These are phyloP conservation scores for Ramphastos sulfuratus DNA, from an alignment of 2,113 vertebrate genomes.

Conservation along the genomic window DNA sequence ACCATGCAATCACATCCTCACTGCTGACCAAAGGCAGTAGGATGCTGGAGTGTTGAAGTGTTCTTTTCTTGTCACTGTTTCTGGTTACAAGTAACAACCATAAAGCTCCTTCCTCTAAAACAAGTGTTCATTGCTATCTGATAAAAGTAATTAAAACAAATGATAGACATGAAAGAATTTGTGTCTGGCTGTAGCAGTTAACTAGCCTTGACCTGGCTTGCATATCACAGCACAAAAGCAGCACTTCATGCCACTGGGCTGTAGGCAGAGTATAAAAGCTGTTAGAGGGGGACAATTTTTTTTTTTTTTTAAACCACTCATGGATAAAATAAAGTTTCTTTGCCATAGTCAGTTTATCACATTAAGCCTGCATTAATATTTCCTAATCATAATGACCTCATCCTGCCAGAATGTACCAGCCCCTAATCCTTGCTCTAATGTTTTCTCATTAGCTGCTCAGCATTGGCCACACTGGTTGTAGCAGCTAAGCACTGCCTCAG, in stretches of 20 bases:
- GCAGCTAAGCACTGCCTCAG: conserved; percentile 82
- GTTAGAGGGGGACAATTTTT: neutral
- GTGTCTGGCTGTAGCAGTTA: neutral
- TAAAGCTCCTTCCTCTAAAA: neutral
- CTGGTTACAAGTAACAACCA: neutral
- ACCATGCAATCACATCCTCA: rapidly evolving
- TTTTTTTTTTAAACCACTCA: conserved; percentile 22
- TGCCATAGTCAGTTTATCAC: conserved; percentile 70
- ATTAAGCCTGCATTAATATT: conserved; percentile 74
- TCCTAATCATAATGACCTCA: conserved; percentile 78
- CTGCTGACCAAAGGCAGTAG: neutral
- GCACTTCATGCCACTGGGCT: neutral
- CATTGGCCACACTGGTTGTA: conserved; percentile 87
- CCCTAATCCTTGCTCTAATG: conserved; percentile 90
- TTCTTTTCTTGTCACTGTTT: neutral
- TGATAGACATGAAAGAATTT: neutral
- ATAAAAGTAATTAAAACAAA: neutral
- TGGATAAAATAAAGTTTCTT: conserved; percentile 70
- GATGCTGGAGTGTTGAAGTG: neutral
- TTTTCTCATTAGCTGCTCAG: conserved; percentile 91
- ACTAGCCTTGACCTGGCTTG: neutral
- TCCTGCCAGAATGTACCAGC: conserved; percentile 77
- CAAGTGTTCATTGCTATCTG: neutral
- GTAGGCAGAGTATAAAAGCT: neutral
- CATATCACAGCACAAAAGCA: neutral